These are phyloP conservation scores for Nycticorax nycticorax DNA, from an alignment of 2,113 vertebrate genomes.

Conservation along the genomic window DNA sequence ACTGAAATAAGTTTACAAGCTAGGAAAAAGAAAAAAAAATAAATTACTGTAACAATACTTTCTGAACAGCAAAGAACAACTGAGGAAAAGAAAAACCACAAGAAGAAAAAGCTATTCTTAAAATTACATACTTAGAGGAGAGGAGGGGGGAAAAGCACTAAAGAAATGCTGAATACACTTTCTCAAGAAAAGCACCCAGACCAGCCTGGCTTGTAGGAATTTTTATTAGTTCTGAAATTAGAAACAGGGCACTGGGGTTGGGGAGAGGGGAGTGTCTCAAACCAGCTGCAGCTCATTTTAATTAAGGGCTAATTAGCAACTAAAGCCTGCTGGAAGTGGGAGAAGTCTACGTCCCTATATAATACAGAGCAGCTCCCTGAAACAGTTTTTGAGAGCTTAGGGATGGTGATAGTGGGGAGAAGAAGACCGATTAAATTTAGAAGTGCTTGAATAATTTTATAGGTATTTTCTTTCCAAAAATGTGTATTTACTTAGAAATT, in stretches of 20 bases:
- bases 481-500: neutral
- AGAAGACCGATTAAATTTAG: neutral
- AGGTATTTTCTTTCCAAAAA: neutral
- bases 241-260: slow-evolving; percentile 25
- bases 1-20: neutral
- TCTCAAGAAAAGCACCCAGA: neutral
- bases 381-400: neutral
- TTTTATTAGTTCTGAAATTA: slow-evolving; percentile 46
- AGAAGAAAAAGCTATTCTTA: neutral
- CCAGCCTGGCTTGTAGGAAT: neutral
- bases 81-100: rapidly evolving
- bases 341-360: neutral
- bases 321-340: neutral
- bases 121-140: neutral
- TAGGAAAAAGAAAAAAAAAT: neutral
- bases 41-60: neutral
- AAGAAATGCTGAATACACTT: slow-evolving; percentile 11
- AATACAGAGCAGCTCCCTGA: neutral
- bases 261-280: slow-evolving; percentile 28
- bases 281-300: slow-evolving; percentile 63
- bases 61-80: neutral
- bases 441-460: rapidly evolving
- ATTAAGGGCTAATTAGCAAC: slow-evolving; percentile 49
- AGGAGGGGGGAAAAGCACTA: neutral
- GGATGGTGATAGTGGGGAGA: rapidly evolving